phyloP scores from a whole-genome alignment of 2,888 invertebrate genomes.

The Hyposoter dolosus region DNA sequence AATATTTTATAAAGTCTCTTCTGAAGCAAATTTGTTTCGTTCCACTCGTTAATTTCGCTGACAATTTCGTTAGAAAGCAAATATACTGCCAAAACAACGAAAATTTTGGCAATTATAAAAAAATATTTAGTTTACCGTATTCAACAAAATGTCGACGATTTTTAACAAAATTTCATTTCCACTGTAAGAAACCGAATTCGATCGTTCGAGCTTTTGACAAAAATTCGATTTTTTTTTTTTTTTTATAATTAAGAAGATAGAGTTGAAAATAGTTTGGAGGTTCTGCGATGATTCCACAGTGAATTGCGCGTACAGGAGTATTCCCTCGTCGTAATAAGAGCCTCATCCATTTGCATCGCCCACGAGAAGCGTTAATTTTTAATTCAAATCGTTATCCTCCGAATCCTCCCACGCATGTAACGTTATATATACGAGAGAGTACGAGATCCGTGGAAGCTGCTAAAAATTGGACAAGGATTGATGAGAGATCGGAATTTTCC shows the following conservation, averaged over 20 bases:
- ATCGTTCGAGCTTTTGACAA: background rate
- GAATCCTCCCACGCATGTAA: slow-evolving; percentile 9
- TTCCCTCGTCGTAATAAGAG: background rate
- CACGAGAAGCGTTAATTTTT: slow-evolving; percentile 33
- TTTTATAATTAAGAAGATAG: background rate
- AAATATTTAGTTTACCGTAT: too few relatives aligned
- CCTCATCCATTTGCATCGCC: slow-evolving; percentile 21
- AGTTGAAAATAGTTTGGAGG: background rate
- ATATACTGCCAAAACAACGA: too few relatives aligned
- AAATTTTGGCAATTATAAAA: too few relatives aligned
- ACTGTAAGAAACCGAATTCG: background rate
- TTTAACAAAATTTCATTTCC: too few relatives aligned
- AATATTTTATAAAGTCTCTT: too few relatives aligned
- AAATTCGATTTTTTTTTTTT: background rate
- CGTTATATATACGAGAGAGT: background rate
- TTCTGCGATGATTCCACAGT: background rate
- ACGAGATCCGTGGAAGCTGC: slow-evolving; percentile 13
- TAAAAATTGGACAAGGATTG: slow-evolving; percentile 16
- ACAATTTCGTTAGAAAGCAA: too few relatives aligned
- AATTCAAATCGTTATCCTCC: slow-evolving; percentile 29
- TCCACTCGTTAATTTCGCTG: too few relatives aligned
- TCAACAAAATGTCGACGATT: too few relatives aligned
- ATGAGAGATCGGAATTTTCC: slow-evolving; percentile 15
- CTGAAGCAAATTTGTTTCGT: too few relatives aligned
- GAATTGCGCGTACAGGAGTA: background rate